These are phyloP conservation scores for Ammospiza caudacuta DNA, from an alignment of 2,113 vertebrate species.

Conservation along the genomic window DNA sequence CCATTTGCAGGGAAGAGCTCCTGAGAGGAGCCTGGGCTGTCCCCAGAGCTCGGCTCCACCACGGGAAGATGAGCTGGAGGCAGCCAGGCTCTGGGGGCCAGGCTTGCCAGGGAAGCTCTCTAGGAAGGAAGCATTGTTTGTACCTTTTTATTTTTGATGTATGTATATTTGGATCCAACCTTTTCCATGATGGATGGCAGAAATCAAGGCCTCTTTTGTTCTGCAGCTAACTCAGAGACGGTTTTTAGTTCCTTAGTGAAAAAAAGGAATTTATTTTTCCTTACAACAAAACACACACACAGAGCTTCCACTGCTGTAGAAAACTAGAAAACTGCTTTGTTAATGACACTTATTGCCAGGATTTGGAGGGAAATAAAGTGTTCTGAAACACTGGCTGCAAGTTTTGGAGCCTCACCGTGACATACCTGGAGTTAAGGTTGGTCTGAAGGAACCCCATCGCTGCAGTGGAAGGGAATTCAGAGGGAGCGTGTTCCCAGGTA, in stretches of 20 bases:
- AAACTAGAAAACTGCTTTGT: background rate
- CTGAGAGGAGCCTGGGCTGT: background rate
- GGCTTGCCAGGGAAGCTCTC: background rate
- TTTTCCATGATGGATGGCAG: background rate
- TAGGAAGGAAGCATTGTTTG: conserved; percentile 35
- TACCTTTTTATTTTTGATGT: conserved; percentile 41
- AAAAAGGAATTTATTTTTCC: background rate
- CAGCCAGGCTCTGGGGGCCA: background rate
- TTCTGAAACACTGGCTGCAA: background rate
- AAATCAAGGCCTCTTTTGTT: conserved; percentile 9
- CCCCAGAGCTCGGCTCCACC: background rate
- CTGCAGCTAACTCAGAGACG: background rate
- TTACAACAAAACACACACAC: background rate
- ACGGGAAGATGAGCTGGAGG: conserved; percentile 3
- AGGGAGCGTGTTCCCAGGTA: rapidly evolving
- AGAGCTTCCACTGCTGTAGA: background rate
- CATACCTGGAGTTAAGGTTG: background rate
- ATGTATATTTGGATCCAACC: background rate
- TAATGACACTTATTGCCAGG: background rate
- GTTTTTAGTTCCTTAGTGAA: background rate
- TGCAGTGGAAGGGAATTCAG: background rate
- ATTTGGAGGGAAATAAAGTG: background rate
- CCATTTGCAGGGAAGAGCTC: background rate
- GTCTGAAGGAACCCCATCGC: background rate
- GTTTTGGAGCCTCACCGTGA: background rate